Evolutionary conservation across 2,113 vertebrate species (phyloP).

Genomic region (Mus spicilegus): DNA sequence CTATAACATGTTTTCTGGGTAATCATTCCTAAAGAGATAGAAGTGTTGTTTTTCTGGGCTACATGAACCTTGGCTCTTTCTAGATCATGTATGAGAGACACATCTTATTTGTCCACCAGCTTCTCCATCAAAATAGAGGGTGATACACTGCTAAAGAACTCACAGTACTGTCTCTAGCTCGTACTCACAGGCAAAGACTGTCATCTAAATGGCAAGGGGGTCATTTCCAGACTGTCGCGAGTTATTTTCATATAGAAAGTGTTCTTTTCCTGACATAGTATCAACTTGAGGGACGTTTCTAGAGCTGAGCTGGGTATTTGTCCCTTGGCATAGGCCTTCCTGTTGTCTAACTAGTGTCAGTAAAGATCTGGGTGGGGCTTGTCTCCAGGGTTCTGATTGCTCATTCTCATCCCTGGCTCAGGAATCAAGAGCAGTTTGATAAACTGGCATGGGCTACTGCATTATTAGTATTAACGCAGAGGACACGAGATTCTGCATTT

Average conservation of each 20-base stretch:
- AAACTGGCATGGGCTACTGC: not conserved
- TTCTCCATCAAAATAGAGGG: not conserved
- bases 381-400: not conserved
- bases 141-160: not conserved
- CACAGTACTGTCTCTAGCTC: not conserved
- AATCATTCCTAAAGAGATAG: not conserved
- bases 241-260: not conserved
- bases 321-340: not conserved
- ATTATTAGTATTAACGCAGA: not conserved
- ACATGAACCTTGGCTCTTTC: not conserved
- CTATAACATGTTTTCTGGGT: not conserved
- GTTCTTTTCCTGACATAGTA: not conserved
- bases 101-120: not conserved
- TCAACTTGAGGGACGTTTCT: not conserved
- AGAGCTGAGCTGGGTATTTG: not conserved
- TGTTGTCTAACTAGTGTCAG: not conserved
- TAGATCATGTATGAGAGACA: not conserved
- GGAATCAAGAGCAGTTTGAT: constrained; percentile 15
- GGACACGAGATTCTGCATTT: not conserved
- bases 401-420: not conserved
- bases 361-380: not conserved
- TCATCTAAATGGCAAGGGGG: not conserved
- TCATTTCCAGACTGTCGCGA: not conserved
- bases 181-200: not conserved
- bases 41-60: constrained; percentile 21